These are phyloP conservation scores for Drosophila athabasca DNA, from an alignment of 1,140 invertebrate species.

Conservation along the genomic window DNA sequence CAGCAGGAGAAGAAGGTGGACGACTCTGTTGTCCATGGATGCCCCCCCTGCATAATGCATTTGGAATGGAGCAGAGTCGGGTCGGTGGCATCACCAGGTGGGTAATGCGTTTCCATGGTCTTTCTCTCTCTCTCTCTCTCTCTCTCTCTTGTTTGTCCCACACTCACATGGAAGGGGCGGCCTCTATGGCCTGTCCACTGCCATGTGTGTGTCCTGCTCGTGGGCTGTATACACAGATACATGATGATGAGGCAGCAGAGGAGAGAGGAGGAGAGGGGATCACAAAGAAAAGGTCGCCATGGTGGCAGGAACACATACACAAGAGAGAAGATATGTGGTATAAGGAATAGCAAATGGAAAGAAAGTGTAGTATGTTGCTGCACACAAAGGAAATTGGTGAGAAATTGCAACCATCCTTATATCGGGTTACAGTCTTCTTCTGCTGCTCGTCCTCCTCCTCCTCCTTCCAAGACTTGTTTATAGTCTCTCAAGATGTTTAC, in stretches of 20 bases:
- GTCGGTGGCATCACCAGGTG: conserved; percentile 4
- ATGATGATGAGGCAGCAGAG: neutral
- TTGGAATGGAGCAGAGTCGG: no score
- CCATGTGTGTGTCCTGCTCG: conserved; percentile 35
- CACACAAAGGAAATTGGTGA: conserved; percentile 55
- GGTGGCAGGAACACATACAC: conserved; percentile 25
- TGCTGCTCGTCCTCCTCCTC: no score
- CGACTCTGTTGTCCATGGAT: neutral
- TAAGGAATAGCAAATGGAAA: no score
- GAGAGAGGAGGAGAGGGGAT: neutral
- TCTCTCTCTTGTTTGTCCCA: conserved; percentile 44
- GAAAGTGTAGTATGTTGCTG: neutral
- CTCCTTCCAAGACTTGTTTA: conserved; percentile 15
- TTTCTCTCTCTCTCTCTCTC: conserved; percentile 6
- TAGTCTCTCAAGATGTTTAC: conserved; percentile 40
- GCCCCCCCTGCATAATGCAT: conserved; percentile 43
- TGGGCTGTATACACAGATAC: conserved; percentile 44
- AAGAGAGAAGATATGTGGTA: conserved; percentile 11
- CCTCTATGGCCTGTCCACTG: conserved; percentile 65
- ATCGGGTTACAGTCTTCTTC: conserved; percentile 41
- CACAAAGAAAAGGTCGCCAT: conserved; percentile 50
- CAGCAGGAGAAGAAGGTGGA: conserved; percentile 22
- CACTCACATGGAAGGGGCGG: conserved; percentile 51
- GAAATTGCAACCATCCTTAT: conserved; percentile 48
- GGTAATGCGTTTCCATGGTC: conserved; percentile 28